A percentile compares a stretch with the other conserved stretches of the same genome.
Evolutionary conservation across 2,113 vertebrate species (phyloP).

Genomic region (Tylochromis polylepis): DNA sequence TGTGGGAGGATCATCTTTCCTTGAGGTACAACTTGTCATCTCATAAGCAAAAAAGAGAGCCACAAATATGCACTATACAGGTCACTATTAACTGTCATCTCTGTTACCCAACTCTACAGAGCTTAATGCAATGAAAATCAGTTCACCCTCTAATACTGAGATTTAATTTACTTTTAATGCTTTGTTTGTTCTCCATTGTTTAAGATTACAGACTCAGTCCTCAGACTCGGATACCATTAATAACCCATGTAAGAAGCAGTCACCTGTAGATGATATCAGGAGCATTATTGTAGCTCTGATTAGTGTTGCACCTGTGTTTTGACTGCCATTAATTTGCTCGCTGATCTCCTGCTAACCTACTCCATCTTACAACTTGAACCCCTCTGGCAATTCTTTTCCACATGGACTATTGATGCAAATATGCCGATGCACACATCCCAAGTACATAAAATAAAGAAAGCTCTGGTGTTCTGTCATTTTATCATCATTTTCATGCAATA

Average conservation of each 20-base stretch:
- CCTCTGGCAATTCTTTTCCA: background rate
- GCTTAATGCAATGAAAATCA: background rate
- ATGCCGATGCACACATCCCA: background rate
- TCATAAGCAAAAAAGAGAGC: background rate
- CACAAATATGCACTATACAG: background rate
- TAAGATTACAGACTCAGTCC: background rate
- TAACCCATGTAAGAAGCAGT: background rate
- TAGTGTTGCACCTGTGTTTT: background rate
- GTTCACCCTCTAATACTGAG: background rate
- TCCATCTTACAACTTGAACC: background rate
- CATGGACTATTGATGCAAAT: background rate
- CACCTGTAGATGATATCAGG: background rate
- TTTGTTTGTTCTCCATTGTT: background rate
- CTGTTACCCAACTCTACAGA: background rate
- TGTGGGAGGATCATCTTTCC: background rate
- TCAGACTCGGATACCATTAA: background rate
- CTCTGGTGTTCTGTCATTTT: background rate
- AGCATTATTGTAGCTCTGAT: background rate
- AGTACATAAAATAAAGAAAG: background rate
- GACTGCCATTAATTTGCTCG: background rate
- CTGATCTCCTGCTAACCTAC: background rate
- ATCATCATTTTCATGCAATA: background rate
- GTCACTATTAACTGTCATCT: background rate
- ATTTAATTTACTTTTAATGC: background rate
- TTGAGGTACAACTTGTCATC: conserved; percentile 46